phyloP scores from a whole-genome alignment of 2,797 vertebrate genomes.

The Ceryle rudis region DNA sequence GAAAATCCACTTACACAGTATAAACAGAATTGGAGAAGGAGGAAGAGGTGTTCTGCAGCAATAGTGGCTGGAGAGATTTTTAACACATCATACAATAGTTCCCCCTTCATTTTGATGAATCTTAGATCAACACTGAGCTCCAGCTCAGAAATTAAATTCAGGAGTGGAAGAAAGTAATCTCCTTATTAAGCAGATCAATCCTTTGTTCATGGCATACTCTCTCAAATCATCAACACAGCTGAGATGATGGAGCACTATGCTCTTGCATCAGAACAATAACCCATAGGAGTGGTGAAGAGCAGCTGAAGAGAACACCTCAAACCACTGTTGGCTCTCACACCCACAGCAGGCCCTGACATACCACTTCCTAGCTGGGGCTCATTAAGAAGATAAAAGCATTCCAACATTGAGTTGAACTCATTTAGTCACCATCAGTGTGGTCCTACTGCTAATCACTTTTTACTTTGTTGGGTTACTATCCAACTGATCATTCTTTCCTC shows the following conservation, averaged over 20 bases:
- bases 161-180: neutral
- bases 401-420: rapidly evolving
- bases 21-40: neutral
- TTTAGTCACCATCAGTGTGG: neutral
- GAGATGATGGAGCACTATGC: neutral
- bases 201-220: neutral
- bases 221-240: neutral
- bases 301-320: neutral
- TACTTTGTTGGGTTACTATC: neutral
- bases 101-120: neutral
- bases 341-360: neutral
- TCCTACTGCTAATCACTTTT: neutral
- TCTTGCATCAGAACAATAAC: neutral
- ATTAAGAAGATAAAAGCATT: neutral
- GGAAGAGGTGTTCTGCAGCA: neutral
- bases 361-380: neutral
- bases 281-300: neutral
- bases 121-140: neutral
- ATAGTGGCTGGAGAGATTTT: neutral
- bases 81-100: neutral
- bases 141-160: neutral
- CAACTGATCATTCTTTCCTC: neutral
- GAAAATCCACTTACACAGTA: neutral
- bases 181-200: neutral
- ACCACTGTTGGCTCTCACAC: neutral